Evolutionary conservation across 2,888 invertebrate genomes (phyloP).

Genomic region (Lasius platythorax): DNA sequence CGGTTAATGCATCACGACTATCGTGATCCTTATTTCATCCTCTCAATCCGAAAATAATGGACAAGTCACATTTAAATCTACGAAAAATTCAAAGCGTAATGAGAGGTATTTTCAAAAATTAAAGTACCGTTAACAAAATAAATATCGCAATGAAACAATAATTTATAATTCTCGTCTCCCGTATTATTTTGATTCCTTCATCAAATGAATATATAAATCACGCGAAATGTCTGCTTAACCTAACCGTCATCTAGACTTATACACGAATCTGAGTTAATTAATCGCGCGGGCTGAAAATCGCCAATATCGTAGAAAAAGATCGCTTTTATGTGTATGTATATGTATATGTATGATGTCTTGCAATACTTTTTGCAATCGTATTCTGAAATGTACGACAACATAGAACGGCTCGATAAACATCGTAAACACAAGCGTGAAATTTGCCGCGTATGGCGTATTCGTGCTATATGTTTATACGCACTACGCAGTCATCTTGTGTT

Average conservation of each 20-base stretch:
- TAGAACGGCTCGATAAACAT: not conserved
- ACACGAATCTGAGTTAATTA: not conserved
- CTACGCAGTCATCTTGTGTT: not conserved
- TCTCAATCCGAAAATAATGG: not conserved
- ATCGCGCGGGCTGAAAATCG: not conserved
- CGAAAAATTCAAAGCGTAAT: not conserved
- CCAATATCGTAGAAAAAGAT: not conserved
- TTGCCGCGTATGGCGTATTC: not conserved
- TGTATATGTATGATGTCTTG: not conserved
- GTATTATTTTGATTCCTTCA: not conserved
- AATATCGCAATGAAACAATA: not conserved
- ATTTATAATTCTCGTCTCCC: not conserved
- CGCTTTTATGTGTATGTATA: not conserved
- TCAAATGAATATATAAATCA: not conserved
- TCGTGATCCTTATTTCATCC: too few species aligned
- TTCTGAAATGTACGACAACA: not conserved
- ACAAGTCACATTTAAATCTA: not conserved
- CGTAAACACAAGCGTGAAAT: not conserved
- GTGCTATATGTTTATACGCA: not conserved
- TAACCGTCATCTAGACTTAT: not conserved
- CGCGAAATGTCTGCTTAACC: not conserved
- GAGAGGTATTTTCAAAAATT: not conserved
- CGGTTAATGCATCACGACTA: too few species aligned
- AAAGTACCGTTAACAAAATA: not conserved
- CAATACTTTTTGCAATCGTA: not conserved